Evolutionary conservation across 2,888 invertebrate species (phyloP), one percentile per base, ranked within the genome.

Genomic region (Apoderus coryli): DNA sequence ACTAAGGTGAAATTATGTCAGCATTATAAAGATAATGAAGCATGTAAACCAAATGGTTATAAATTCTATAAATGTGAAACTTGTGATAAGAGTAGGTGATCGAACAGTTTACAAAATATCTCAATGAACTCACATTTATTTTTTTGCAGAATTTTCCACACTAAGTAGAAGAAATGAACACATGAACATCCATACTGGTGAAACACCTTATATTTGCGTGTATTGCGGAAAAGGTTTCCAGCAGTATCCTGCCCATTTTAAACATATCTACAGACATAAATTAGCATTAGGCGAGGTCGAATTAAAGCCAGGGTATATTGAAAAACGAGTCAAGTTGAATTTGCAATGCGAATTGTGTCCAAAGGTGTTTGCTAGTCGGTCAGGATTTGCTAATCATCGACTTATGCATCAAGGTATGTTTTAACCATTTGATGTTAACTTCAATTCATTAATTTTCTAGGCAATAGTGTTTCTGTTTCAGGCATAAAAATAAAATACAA

Each of bases 311-410:
- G 42, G 42, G 7, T 44, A 44, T 22, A 39, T 37, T 16, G 43
- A 44, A 32, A 44, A 39, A 24, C 34, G 43, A 25, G 43, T 44
- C 2, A n/a, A 38, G 13, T 33, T 44, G n/a, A 38, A 37, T 29
- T 16, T 44, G 7, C 32, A 41, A 33, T 44, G 43, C 19, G 36
- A 41, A 22, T 30, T 33, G 10, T 44, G 43, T 26, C 41, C 39
- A 1, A 44, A 44, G 41, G 30, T 42, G 12, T 44, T 42, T 31
- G 42, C 41, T 9, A 44, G 43, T 23, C 32, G 43, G 30, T 44
- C 40, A 3, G 43, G 43, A 12, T 42, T 35, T 35, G 38, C 39
- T n/a, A 42, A 44, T 29, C 43, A 44, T 28, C 39, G 40, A 26
- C 36, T 44, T 5, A 42, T 44, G 5, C 43, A 44, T 27, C 28